Conservation (phyloP, 2,797 vertebrate species). For the Lophotriccus pileatus region DNA sequence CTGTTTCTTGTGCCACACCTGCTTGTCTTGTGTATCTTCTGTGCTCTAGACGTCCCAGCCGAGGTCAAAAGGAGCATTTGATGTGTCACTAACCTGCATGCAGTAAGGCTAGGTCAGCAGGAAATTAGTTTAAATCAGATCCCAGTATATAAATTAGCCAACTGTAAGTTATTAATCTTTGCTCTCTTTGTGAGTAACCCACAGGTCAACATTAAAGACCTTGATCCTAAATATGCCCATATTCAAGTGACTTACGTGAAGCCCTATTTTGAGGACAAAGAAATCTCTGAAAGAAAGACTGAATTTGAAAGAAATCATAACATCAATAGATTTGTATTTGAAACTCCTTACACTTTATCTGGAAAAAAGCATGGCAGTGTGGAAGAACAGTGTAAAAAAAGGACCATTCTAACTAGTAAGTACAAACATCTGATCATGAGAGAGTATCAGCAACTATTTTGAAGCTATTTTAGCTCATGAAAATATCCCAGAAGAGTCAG, state of each 20-base stretch:
- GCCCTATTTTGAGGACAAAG: conserved; percentile 93
- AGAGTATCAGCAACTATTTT: not conserved
- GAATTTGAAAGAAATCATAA: conserved; percentile 96
- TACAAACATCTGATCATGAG: not conserved
- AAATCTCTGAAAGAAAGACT: conserved; percentile 87
- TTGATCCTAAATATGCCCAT: conserved; percentile 91
- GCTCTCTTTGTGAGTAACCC: not conserved
- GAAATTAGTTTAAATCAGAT: not conserved
- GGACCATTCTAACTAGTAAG: conserved; percentile 91
- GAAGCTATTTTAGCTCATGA: not conserved
- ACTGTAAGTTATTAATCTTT: not conserved
- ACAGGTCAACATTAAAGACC: conserved; percentile 90
- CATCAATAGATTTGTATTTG: conserved; percentile 92
- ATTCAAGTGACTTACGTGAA: conserved; percentile 97
- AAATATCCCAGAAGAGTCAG: not conserved
- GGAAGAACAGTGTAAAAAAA: conserved; percentile 95
- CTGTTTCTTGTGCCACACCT: not conserved
- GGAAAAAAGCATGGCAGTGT: conserved; percentile 95
- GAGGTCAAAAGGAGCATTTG: not conserved
- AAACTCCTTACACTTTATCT: conserved; percentile 93
- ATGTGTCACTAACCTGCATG: not conserved
- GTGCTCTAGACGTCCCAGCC: not conserved
- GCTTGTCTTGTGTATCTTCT: not conserved
- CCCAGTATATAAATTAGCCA: not conserved
- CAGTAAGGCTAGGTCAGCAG: not conserved